phyloP scores from a whole-genome alignment of 1,140 invertebrate genomes.

The Dufourea novaeangliae region DNA sequence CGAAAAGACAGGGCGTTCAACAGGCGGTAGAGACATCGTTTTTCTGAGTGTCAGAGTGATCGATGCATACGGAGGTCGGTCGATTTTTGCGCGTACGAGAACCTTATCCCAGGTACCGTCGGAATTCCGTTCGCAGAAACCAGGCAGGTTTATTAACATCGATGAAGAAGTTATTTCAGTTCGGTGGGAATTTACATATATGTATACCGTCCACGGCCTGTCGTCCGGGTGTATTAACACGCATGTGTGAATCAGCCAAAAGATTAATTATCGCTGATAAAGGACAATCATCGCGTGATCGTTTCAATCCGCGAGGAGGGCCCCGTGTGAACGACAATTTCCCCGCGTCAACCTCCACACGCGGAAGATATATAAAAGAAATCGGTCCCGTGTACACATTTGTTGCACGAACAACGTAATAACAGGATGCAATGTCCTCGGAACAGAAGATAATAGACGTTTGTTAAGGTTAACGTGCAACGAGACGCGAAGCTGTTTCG shows the following conservation, averaged over 20 bases:
- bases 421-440: not conserved
- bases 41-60: constrained; percentile 39
- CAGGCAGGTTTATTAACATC: constrained; percentile 20
- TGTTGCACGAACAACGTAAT: not conserved
- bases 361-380: too few relatives aligned
- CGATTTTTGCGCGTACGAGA: constrained; percentile 10
- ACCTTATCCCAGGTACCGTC: not conserved
- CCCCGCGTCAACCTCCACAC: too few relatives aligned
- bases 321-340: not conserved
- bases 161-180: constrained; percentile 17
- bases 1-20: not conserved
- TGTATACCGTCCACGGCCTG: not conserved
- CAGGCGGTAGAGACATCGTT: constrained; percentile 28
- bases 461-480: not conserved
- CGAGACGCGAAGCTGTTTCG: not conserved
- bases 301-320: too few relatives aligned
- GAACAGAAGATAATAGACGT: constrained; percentile 1
- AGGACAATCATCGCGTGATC: constrained; percentile 37
- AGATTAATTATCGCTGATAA: constrained; percentile 22
- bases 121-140: constrained; percentile 4
- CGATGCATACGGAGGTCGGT: constrained; percentile 21
- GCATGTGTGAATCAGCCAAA: not conserved
- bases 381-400: not conserved
- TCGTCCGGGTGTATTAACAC: not conserved
- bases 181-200: not conserved